Percentiles rank a stretch among this genome's conserved stretches.
Conservation (phyloP, 2,888 invertebrate genomes). For the Alentia gelatinosa region DNA sequence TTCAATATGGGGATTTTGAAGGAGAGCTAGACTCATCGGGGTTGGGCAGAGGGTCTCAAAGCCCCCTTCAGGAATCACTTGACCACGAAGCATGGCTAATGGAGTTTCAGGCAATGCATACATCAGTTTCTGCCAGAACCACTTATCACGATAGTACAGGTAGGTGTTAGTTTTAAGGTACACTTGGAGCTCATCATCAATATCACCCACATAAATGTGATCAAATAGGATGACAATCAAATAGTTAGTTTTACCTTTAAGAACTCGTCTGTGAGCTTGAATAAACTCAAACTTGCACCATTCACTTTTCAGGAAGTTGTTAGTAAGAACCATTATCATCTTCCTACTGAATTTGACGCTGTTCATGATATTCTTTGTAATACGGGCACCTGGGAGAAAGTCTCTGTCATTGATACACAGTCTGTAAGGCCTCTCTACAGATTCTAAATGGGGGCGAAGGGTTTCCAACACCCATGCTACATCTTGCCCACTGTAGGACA, state of each 20-base stretch:
- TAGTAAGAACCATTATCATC: conserved; percentile 42
- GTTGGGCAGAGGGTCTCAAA: background rate
- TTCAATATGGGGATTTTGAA: too few species aligned
- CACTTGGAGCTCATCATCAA: conserved; percentile 30
- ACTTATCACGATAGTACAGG: background rate
- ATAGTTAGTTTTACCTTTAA: conserved; percentile 28
- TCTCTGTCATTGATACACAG: conserved; percentile 38
- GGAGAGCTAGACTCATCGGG: too few species aligned
- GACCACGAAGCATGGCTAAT: background rate
- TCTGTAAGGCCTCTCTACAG: background rate
- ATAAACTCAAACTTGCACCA: conserved; percentile 39
- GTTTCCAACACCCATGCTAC: background rate
- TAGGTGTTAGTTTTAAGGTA: conserved; percentile 52
- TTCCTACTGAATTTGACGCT: conserved; percentile 29
- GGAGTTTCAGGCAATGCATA: conserved; percentile 24
- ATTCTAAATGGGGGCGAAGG: background rate
- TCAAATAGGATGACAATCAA: conserved; percentile 37
- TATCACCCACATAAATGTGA: background rate
- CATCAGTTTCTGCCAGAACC: conserved; percentile 28
- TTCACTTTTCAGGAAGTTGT: conserved; percentile 44
- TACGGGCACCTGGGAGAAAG: background rate
- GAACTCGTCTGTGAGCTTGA: background rate
- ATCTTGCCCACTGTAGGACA: conserved; percentile 28
- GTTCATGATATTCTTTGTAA: conserved; percentile 4
- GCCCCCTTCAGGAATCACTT: background rate